Base-by-base conservation (phyloP, 2,797 vertebrate genomes). In the Oreonectes daqikongensis region DNA sequence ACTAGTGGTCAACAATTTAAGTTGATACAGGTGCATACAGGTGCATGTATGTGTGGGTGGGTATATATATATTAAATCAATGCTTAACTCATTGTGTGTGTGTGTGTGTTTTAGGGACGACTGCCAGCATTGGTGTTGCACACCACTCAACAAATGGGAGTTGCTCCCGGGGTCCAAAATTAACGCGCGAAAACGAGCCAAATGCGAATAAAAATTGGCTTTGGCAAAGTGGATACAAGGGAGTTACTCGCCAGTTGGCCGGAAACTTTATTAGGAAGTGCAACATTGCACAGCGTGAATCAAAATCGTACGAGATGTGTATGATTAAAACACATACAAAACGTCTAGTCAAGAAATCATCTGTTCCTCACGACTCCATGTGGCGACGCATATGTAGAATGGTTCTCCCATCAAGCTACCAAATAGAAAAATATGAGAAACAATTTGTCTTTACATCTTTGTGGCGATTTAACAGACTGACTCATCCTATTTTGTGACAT, bases 231-330 rank as follows among this genome's bases (percentile, higher is more conserved):
- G 6, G 9, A 66, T 46, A 40, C 63, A 66, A 40, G 42, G 22
- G 35, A 40, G 42, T 20, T 38, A 40, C n/a, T 66, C 18, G 24
- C 32, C 32, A 38, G 63, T 46, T 46, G 63, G 63, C 32, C 5
- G 63, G 32, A 59, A 59, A 59, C 55, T 59, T 59, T 59, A 59
- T 59, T 59, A 30, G 55, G 15, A 59, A 59, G 10, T 59, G 15
- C 55, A 30, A 30, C 55, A 59, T 30, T 59, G 26, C 55, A 59
- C 55, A 59, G 55, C 18, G 55, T 59, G 26, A 59, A 59, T 15
- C 24, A 30, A 59, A 42, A 59, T 59, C 0, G 24, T 59, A 30
- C 26, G 26, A 59, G 26, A 17, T 59, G 55, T 26, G 22, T 18
- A 59, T 15, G 26, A 59, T 30, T 30, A 59, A 59, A 30, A 15